phyloP scores from a whole-genome alignment of 2,888 invertebrate genomes.

The Lydus trimaculatus region DNA sequence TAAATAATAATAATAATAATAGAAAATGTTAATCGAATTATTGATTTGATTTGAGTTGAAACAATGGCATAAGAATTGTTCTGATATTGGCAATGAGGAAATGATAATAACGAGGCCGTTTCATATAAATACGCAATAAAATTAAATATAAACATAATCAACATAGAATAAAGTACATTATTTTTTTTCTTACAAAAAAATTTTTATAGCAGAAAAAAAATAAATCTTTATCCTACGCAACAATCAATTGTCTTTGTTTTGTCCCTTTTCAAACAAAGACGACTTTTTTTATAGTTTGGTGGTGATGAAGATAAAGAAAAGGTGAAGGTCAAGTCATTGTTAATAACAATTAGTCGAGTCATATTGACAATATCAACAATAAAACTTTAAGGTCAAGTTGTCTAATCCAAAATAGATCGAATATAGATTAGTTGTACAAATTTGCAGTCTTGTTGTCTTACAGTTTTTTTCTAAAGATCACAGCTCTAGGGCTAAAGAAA shows the following conservation, averaged over 20 bases:
- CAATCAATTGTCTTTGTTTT: background rate
- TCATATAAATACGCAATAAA: constrained; percentile 8
- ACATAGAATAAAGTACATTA: background rate
- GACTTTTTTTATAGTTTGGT: background rate
- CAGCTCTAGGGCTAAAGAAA: too few species aligned
- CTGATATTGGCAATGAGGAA: constrained; percentile 12
- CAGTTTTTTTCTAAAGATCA: too few species aligned
- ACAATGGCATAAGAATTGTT: background rate
- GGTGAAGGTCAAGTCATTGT: constrained; percentile 6
- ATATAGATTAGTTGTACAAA: background rate
- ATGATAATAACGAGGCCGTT: constrained; percentile 9
- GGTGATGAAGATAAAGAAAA: background rate
- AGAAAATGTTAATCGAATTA: background rate
- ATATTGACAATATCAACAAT: background rate
- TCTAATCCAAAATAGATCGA: background rate
- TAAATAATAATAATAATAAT: background rate
- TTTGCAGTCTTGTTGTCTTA: too few species aligned
- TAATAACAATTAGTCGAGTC: background rate
- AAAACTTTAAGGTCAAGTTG: background rate
- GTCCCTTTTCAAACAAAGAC: background rate
- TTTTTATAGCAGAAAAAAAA: too few species aligned
- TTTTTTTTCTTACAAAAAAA: background rate
- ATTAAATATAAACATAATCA: constrained; percentile 1
- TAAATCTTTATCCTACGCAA: constrained; percentile 3
- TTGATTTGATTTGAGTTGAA: background rate